Base-by-base conservation (phyloP, 2,888 invertebrate species). In the Lasioglossum vierecki region DNA sequence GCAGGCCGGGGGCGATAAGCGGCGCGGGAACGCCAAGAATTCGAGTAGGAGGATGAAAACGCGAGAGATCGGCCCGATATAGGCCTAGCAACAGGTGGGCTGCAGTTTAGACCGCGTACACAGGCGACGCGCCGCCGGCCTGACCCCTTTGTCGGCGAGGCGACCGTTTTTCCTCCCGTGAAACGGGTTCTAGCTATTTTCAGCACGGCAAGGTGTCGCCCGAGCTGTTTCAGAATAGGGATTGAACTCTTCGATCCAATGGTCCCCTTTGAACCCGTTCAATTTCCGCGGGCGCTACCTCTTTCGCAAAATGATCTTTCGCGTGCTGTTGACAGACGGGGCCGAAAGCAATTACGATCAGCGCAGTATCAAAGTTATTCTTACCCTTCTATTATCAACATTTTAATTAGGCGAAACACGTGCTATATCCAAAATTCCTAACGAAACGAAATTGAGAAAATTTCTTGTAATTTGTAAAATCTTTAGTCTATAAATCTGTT, bases 61-160 rank as follows among this genome's bases (percentile, higher is more conserved):
- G 80, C 18, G 83, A 80, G 85, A 83, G 88, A 86, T 87, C 81
- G 74, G 22, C 35, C 53, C 73, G 86, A 82, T 86, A 83, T 91
- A 92, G 92, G 93, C 92, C 91, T 92, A 91, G 93, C 93, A 93
- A 93, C 93, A 93, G 93, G 93, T 93, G 93, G 92, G 88, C 85
- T 89, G 91, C 88, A 89, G 88, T 92, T 90, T 85, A 88, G 87
- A 89, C 85, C 85, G 72, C 60, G 30, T 76, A 78, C 70, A 79
- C 71, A 75, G 68, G 79, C 75, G 79, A 46, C 66, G 49, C 71
- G 70, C 41, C 66, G 70, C 41, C 44, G 30, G 30, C 60, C 13
- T n/a, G 39, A 60, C 30, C 26, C 6, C 26, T 79, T 75, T 60
- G 60, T 49, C 70, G 46, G 22, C 9, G 46, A 35, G 44, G 22